phyloP scores from a whole-genome alignment of 1,140 invertebrate genomes.

The Pinna nobilis region DNA sequence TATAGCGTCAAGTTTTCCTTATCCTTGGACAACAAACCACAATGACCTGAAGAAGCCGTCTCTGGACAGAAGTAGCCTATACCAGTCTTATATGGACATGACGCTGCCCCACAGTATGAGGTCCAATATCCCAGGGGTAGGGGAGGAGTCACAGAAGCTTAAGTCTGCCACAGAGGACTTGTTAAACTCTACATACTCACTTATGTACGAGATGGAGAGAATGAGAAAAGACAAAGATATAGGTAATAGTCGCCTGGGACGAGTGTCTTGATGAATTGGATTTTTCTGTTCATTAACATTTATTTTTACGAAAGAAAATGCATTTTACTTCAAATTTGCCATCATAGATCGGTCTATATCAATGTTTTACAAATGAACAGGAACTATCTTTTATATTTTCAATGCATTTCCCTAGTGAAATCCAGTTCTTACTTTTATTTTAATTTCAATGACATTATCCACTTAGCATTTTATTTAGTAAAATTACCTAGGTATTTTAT shows the following conservation, averaged over 20 bases:
- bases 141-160: slow-evolving; percentile 32
- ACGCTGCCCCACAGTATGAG: slow-evolving; percentile 29
- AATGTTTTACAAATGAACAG: no score
- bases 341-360: not conserved
- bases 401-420: no score
- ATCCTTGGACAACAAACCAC: slow-evolving; percentile 35
- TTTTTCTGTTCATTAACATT: not conserved
- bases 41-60: slow-evolving; percentile 38
- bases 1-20: slow-evolving; percentile 52
- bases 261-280: not conserved
- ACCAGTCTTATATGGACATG: slow-evolving; percentile 46
- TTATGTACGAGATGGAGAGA: slow-evolving; percentile 62
- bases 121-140: slow-evolving; percentile 19
- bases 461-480: no score
- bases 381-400: no score
- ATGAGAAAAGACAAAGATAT: slow-evolving; percentile 46
- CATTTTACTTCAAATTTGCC: not conserved
- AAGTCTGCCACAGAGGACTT: slow-evolving; percentile 56
- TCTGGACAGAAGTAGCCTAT: slow-evolving; percentile 21
- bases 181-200: slow-evolving; percentile 54
- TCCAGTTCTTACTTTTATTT: no score
- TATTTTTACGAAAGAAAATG: not conserved
- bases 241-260: not conserved
- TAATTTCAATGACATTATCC: no score
- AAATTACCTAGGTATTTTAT: no score